Base-by-base conservation (phyloP, 2,113 vertebrate species). In the Macroglossus sobrinus region DNA sequence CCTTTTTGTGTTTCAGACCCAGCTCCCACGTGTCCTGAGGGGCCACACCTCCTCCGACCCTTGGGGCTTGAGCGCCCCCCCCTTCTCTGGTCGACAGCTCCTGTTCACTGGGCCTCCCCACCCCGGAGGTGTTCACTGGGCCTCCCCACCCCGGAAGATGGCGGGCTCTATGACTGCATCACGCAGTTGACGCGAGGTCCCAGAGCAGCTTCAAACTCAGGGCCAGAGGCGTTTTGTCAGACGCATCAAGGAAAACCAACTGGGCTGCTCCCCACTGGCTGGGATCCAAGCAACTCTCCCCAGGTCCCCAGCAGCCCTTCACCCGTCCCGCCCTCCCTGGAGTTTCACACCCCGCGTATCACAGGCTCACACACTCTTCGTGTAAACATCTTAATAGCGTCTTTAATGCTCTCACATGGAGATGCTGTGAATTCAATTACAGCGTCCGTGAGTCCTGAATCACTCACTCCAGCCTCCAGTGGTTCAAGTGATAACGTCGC, bases 361-460 rank as follows among this genome's bases (percentile, higher is more conserved):
- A 95, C 88, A 89, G 84, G 88, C 74, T 95, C 90, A 79, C 84
- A 92, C 45, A 66, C 66, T 95, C 72, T 92, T 91, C 22, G 1
- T 66, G 57, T 96, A 96, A 98, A 97, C 85, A 90, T 96, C 91
- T 96, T 95, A 97, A 96, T 97, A 95, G 93, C 95, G 95, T 93
- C 94, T 98, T 97, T 97, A 98, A 97, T 97, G 92, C 64, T 90
- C 81, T 96, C 96, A 75, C 94, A 40, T 9, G 80, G 85, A 95
- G 96, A 90, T 88, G 88, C 88, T 90, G 80, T 14, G 79, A 94
- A 79, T 94, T 95, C 91, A 96, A 95, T 96, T 84, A 97, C 86
- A 97, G 96, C 90, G 61, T 94, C 90, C 93, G 89, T 89, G 84
- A 84, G 87, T 78, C 92, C 92, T 80, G 93, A 97, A 96, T 97